A percentile compares a stretch with the other conserved stretches of the same genome.
Conservation (phyloP, 2,113 vertebrate species). For the Eira barbara region DNA sequence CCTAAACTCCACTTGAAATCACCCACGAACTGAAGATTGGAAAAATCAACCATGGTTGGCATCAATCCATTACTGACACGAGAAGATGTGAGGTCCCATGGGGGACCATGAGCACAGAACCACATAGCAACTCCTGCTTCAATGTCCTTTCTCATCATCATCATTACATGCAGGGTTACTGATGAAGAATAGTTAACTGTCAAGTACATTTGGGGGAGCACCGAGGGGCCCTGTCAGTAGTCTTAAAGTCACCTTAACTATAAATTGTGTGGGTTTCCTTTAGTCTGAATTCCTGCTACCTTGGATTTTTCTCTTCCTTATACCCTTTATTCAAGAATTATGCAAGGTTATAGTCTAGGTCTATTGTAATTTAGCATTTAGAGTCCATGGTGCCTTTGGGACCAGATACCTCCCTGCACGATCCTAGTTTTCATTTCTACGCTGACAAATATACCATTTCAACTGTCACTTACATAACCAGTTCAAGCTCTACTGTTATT, state of each 20-base stretch:
- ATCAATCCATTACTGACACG: not conserved
- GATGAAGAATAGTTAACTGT: not conserved
- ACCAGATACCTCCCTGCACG: constrained; percentile 42
- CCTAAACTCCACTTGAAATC: not conserved
- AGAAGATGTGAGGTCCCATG: not conserved
- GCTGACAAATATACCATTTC: constrained; percentile 64
- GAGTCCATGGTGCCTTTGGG: constrained; percentile 52
- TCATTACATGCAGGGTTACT: too few species aligned
- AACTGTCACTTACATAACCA: constrained; percentile 55
- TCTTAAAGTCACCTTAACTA: not conserved
- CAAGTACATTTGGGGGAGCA: not conserved
- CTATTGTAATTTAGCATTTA: constrained; percentile 67
- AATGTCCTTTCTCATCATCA: not conserved
- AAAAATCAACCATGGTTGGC: not conserved
- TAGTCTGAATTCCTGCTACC: not conserved
- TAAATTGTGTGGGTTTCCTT: not conserved
- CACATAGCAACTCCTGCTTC: not conserved
- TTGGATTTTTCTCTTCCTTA: not conserved
- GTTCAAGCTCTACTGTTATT: constrained; percentile 61
- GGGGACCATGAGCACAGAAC: too few species aligned
- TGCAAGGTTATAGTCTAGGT: constrained; percentile 38
- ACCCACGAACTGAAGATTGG: not conserved
- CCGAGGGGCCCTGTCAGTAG: not conserved
- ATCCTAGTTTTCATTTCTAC: constrained; percentile 59
- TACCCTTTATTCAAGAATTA: constrained; percentile 51